Conservation (phyloP, 1,140 invertebrate species). For the Papilio aristodemus region DNA sequence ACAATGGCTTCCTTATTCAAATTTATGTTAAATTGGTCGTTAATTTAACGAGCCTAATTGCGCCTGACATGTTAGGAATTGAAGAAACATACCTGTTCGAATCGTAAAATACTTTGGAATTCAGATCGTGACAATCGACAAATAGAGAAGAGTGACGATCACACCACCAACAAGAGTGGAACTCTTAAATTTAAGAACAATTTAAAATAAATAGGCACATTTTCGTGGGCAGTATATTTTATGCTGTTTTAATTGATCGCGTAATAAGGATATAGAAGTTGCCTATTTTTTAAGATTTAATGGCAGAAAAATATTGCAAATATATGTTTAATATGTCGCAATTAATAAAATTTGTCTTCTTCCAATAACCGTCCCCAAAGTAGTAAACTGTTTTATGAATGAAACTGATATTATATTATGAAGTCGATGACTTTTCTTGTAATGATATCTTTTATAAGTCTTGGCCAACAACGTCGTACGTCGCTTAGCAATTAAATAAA, state of each 20-base stretch:
- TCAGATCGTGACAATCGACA: background rate
- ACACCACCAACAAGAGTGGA: too few relatives aligned
- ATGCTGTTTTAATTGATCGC: too few relatives aligned
- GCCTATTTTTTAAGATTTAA: too few relatives aligned
- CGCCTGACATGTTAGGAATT: background rate
- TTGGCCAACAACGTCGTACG: conserved; percentile 15
- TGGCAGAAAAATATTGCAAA: too few relatives aligned
- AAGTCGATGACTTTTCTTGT: conserved; percentile 16
- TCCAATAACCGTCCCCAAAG: background rate
- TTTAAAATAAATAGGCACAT: too few relatives aligned
- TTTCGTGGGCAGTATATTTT: too few relatives aligned
- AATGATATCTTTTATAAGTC: conserved; percentile 16
- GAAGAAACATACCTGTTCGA: background rate
- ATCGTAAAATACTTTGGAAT: background rate
- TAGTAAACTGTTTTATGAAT: background rate
- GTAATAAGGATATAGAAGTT: too few relatives aligned
- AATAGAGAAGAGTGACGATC: too few relatives aligned
- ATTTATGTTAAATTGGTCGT: background rate
- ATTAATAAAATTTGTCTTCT: too few relatives aligned
- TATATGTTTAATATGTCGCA: too few relatives aligned
- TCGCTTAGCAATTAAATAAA: conserved; percentile 27
- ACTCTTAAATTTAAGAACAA: too few relatives aligned
- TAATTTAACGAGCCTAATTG: background rate
- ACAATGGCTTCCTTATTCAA: conserved; percentile 1
- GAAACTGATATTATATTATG: conserved; percentile 10